phyloP scores from a whole-genome alignment of 2,888 invertebrate genomes.

The Mesorhabditis spiculigera region DNA sequence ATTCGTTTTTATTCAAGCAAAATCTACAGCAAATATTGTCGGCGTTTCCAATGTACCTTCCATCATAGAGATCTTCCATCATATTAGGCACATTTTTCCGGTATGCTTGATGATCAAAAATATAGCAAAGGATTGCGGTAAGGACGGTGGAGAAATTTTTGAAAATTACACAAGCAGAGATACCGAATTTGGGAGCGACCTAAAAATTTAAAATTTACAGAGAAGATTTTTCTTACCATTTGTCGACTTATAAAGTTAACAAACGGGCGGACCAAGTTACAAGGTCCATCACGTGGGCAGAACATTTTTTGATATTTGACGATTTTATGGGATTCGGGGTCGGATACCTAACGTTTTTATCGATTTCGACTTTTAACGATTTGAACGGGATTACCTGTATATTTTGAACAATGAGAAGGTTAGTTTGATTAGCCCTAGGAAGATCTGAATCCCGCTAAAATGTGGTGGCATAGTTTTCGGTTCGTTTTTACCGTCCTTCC shows the following conservation, averaged over 20 bases:
- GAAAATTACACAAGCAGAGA: neutral
- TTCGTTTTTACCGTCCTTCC: no score
- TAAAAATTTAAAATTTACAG: neutral
- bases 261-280: neutral
- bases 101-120: neutral
- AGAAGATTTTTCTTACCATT: neutral
- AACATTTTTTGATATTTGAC: neutral
- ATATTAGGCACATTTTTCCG: neutral
- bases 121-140: neutral
- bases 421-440: no score
- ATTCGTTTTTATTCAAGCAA: slow-evolving; percentile 4
- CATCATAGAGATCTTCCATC: neutral
- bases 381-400: no score
- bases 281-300: neutral
- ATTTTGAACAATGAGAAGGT: no score
- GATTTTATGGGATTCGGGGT: neutral
- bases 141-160: slow-evolving; percentile 1
- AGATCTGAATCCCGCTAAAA: no score
- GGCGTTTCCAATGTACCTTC: neutral
- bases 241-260: neutral
- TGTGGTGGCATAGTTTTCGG: no score
- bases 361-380: no score
- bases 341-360: no score
- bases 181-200: neutral
- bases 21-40: neutral